Conservation (phyloP, 1,140 invertebrate species). For the Drosophila eugracilis region DNA sequence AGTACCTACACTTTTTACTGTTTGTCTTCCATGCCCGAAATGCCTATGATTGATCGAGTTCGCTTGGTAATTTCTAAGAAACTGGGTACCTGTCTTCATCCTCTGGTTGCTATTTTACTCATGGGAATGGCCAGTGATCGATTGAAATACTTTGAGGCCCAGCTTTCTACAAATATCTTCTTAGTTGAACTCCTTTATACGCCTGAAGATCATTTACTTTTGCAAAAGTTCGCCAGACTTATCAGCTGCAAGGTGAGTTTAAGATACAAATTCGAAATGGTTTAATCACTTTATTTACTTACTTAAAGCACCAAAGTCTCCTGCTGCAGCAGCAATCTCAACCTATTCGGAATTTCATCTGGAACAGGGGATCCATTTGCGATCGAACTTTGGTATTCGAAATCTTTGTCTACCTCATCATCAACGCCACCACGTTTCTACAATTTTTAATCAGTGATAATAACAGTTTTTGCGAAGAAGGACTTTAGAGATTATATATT, state of each 20-base stretch:
- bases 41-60: background rate
- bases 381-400: constrained; percentile 23
- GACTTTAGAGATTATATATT: background rate
- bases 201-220: background rate
- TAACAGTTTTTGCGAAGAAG: constrained; percentile 9
- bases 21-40: constrained; percentile 1
- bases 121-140: constrained; percentile 27
- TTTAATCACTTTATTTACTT: background rate
- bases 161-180: constrained; percentile 11
- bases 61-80: constrained; percentile 11
- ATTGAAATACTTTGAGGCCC: constrained; percentile 11
- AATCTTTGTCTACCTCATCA: constrained; percentile 17
- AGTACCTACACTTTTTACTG: constrained; percentile 24
- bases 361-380: constrained; percentile 21
- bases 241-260: constrained; percentile 26
- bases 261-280: background rate
- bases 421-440: constrained; percentile 31
- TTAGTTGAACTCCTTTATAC: constrained; percentile 17
- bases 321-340: constrained; percentile 10
- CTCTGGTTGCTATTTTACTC: constrained; percentile 6
- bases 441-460: constrained; percentile 23
- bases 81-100: constrained; percentile 18
- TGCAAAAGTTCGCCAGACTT: constrained; percentile 13
- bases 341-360: constrained; percentile 27
- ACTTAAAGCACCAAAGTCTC: constrained; percentile 1